Evolutionary conservation across 2,797 vertebrate genomes (phyloP).

Genomic region (Dendrocincla fuliginosa): DNA sequence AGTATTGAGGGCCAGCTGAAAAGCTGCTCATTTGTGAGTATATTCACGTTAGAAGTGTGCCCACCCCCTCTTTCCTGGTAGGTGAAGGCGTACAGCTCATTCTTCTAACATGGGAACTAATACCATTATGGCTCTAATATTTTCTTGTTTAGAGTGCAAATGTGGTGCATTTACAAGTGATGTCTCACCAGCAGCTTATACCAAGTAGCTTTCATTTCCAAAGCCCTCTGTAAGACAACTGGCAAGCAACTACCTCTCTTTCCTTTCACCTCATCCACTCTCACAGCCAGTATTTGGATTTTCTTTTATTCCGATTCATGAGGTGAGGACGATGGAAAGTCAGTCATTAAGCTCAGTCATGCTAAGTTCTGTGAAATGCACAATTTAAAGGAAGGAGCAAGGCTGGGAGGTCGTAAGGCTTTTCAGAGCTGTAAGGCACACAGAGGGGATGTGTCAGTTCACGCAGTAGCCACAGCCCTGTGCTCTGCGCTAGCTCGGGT

Average conservation of each 20-base stretch:
- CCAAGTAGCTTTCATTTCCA: not conserved
- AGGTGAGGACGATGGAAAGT: not conserved
- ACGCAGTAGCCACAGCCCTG: rapidly evolving
- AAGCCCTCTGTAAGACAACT: not conserved
- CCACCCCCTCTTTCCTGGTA: not conserved
- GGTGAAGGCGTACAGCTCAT: not conserved
- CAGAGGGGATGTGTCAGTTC: not conserved
- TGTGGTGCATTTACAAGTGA: not conserved
- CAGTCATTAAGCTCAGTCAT: not conserved
- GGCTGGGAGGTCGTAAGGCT: not conserved
- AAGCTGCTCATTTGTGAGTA: not conserved
- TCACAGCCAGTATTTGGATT: not conserved
- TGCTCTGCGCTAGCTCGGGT: not conserved
- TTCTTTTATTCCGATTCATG: not conserved
- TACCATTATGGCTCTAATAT: not conserved
- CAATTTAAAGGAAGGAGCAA: not conserved
- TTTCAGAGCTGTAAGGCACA: not conserved
- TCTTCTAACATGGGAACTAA: not conserved
- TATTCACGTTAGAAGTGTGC: not conserved
- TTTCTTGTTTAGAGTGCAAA: not conserved
- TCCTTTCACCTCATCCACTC: not conserved
- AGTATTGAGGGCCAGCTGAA: not conserved
- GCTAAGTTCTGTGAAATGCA: not conserved
- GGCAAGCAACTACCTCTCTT: not conserved
- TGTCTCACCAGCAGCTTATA: not conserved